Base-by-base conservation (phyloP, 1,140 invertebrate species). In the Adelges cooleyi region DNA sequence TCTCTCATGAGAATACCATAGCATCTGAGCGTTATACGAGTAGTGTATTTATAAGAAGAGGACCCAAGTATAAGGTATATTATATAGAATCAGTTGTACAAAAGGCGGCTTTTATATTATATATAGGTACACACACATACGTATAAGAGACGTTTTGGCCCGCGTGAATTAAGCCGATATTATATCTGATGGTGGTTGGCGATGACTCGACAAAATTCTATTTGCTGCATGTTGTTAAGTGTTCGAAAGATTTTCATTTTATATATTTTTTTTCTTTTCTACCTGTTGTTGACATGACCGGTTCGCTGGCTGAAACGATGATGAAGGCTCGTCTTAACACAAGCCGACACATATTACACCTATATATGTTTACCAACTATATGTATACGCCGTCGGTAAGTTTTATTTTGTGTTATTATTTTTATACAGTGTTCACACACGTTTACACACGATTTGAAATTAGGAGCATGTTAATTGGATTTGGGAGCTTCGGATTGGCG, bases 201-300 rank as follows among this genome's bases (percentile, higher is more conserved):
- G 56, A 62, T 62, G 56, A 62, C 56, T 62, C 18, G 42, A 40
- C 56, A 42, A 29, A 46, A 62, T 62, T 44, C 42, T 25, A 25
- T 62, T 62, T 62, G 56, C 42, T 48, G 56, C 23, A 46, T 46
- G 56, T 48, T 59, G 54, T 59, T 62, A 62, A 62, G 56, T 62
- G 56, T 62, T 62, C 25, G 17, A 62, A 62, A 62, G 40, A 62
- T 62, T 62, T 62, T 62, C 56, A 40, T 62, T 62, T 62, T 48
- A 48, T 62, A 62, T 59, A 29, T 62, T 62, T 27, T 62, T 56
- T 56, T 18, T 23, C 33, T 44, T 42, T 62, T 59, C 56, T 62
- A 62, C 56, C 56, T 62, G 56, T 62, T 62, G 56, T 62, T 62
- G 56, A 62, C 56, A 62, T 48, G 56, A 46, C 42, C 56, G 56